Conservation (phyloP, 2,797 vertebrate genomes). For the Amphiprion clarkii region DNA sequence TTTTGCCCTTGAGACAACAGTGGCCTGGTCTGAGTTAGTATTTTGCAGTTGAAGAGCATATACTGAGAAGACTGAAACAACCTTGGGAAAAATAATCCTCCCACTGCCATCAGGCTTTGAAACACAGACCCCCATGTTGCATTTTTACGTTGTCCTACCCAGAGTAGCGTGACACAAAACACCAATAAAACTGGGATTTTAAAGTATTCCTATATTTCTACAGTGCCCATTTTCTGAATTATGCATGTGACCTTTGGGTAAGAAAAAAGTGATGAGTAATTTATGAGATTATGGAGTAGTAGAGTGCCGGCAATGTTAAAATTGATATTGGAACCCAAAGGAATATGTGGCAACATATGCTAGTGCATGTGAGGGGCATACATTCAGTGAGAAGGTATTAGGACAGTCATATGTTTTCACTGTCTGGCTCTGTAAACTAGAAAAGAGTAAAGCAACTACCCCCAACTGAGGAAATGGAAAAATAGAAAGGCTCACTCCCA, state of each 20-base stretch:
- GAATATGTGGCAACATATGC: not conserved
- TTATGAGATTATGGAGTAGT: slow-evolving; percentile 31
- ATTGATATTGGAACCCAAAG: slow-evolving; percentile 4
- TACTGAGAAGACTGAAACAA: slow-evolving; percentile 27
- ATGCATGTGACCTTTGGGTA: slow-evolving; percentile 50
- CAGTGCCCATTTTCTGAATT: slow-evolving; percentile 47
- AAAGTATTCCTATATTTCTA: slow-evolving; percentile 25
- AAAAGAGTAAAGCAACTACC: not conserved
- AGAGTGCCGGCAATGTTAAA: slow-evolving; percentile 4
- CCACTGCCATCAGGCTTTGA: slow-evolving; percentile 45
- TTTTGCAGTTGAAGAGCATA: slow-evolving; percentile 43
- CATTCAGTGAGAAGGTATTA: not conserved
- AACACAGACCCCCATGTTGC: slow-evolving; percentile 37
- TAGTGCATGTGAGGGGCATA: too few relatives aligned
- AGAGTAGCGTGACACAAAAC: slow-evolving; percentile 44
- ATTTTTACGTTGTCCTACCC: slow-evolving; percentile 36
- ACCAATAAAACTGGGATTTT: slow-evolving; percentile 23
- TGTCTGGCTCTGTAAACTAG: slow-evolving; percentile 6
- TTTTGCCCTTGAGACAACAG: slow-evolving; percentile 57
- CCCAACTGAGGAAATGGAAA: slow-evolving; percentile 6
- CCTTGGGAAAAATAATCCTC: slow-evolving; percentile 43
- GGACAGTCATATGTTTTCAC: not conserved
- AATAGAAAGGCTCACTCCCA: not conserved
- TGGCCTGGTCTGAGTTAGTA: slow-evolving; percentile 41
- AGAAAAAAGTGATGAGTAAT: slow-evolving; percentile 41